A percentile compares a stretch with the other conserved stretches of the same genome.
phyloP scores from a whole-genome alignment of 1,140 invertebrate species.

The Brachionus paranguensis region DNA sequence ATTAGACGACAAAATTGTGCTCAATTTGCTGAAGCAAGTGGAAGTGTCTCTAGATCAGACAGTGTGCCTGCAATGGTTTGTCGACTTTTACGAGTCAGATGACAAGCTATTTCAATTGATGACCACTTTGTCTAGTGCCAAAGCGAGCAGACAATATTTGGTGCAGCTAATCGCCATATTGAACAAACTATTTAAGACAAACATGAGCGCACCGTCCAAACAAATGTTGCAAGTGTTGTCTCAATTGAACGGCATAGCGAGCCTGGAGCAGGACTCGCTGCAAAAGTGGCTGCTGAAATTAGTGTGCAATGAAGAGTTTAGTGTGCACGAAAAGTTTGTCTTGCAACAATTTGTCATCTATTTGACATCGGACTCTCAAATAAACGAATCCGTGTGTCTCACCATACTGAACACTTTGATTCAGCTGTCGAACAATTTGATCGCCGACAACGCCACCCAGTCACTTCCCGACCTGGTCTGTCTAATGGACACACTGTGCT shows the following conservation, averaged over 20 bases:
- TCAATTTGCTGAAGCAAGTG: neutral
- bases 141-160: neutral
- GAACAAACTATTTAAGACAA: neutral
- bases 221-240: neutral
- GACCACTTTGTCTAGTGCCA: neutral
- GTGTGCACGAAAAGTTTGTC: neutral
- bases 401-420: neutral
- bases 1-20: neutral
- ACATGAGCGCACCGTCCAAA: neutral
- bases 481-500: conserved; percentile 12
- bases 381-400: neutral
- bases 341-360: conserved; percentile 28
- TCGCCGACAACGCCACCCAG: neutral
- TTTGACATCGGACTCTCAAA: neutral
- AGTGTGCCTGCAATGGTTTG: neutral
- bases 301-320: neutral
- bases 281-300: neutral
- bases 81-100: neutral
- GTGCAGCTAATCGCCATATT: neutral
- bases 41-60: neutral
- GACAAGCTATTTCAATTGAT: neutral
- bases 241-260: neutral
- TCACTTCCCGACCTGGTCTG: neutral
- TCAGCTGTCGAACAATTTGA: neutral
- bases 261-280: neutral